Conservation (phyloP, 2,797 vertebrate genomes). For the Limnodromus scolopaceus region DNA sequence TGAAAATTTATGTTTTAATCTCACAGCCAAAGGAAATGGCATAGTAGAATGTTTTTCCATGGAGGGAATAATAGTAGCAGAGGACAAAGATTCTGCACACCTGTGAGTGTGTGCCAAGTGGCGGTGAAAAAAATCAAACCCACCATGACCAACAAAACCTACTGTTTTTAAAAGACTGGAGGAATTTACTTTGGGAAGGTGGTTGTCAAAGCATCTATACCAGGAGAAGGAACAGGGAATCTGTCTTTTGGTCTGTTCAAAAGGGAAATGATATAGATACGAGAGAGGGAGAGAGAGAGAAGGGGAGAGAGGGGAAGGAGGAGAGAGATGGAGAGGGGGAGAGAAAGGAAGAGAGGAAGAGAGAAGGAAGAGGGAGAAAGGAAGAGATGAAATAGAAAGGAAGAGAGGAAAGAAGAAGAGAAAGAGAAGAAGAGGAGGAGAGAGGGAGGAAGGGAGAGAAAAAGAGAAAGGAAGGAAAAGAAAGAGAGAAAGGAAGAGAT, state of each 20-base stretch:
- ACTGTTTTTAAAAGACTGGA: neutral
- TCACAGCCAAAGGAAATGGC: neutral
- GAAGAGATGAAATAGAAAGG: too few species aligned
- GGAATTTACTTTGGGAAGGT: neutral
- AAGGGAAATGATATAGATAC: neutral
- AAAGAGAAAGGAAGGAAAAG: too few species aligned
- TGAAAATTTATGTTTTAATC: neutral
- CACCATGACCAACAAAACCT: neutral
- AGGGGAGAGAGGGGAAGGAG: too few species aligned
- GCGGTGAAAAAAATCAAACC: fast-evolving
- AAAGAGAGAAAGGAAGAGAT: too few species aligned
- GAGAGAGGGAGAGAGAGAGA: neutral
- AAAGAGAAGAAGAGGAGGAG: neutral
- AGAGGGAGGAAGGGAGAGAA: neutral
- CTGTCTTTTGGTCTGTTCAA: neutral
- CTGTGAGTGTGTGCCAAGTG: neutral
- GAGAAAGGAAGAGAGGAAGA: neutral
- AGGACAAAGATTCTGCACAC: neutral
- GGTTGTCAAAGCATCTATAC: neutral
- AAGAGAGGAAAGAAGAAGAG: too few species aligned
- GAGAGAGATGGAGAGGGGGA: neutral
- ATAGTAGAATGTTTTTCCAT: neutral
- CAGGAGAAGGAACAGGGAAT: neutral
- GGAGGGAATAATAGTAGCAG: neutral
- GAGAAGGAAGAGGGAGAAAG: neutral